Conservation (phyloP, 2,888 invertebrate genomes). For the Drosophila paramelanica region DNA sequence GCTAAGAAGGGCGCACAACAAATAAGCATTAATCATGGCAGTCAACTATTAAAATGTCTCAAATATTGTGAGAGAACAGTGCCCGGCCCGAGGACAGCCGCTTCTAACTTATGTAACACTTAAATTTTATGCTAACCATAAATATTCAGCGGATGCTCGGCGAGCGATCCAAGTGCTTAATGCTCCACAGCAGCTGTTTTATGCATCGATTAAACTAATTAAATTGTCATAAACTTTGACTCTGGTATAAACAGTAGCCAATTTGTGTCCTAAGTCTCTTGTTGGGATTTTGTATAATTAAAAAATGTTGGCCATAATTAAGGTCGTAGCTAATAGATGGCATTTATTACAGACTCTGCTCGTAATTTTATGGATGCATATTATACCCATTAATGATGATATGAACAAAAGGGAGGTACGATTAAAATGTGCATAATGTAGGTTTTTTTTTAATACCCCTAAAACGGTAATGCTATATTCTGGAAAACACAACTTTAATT, state of each 20-base stretch:
- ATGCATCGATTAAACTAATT: conserved; percentile 75
- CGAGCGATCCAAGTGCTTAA: background rate
- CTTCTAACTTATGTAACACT: conserved; percentile 74
- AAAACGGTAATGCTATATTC: too few species aligned
- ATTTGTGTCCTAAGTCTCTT: conserved; percentile 53
- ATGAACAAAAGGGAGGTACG: background rate
- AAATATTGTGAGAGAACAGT: conserved; percentile 29
- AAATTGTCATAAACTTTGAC: conserved; percentile 70
- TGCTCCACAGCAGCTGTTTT: conserved; percentile 47
- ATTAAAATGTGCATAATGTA: background rate
- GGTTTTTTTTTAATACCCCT: too few species aligned
- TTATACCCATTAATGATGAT: conserved; percentile 5
- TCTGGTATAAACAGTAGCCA: conserved; percentile 39
- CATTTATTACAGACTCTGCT: conserved; percentile 14
- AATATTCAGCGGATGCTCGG: conserved; percentile 47
- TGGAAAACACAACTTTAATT: too few species aligned
- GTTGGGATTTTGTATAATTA: conserved; percentile 16
- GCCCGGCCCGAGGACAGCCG: background rate
- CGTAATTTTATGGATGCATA: conserved; percentile 2
- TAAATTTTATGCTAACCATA: conserved; percentile 75
- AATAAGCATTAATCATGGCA: conserved; percentile 70
- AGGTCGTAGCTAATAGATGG: conserved; percentile 24
- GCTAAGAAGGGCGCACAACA: conserved; percentile 45
- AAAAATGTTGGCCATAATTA: conserved; percentile 18
- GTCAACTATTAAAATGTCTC: conserved; percentile 60